A percentile compares a stretch with the other conserved stretches of the same genome.
These are phyloP conservation scores for Drosophila nr. fundita DNA, from an alignment of 2,888 invertebrate species.

Conservation along the genomic window DNA sequence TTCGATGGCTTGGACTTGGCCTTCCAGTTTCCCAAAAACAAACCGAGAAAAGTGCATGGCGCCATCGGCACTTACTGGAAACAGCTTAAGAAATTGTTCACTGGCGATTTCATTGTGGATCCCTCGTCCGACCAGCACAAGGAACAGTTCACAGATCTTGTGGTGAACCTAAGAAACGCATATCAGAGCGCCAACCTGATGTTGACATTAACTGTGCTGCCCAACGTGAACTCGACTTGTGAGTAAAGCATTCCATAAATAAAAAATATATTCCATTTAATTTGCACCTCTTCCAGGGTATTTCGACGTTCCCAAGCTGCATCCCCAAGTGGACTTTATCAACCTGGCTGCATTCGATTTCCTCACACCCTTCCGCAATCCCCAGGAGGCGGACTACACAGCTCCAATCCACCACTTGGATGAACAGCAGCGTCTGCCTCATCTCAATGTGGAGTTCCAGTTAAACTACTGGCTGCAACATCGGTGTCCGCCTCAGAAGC, in stretches of 20 bases:
- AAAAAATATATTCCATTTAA: neutral
- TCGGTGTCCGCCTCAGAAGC: conserved; percentile 88
- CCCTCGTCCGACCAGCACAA: conserved; percentile 91
- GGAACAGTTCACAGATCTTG: conserved; percentile 90
- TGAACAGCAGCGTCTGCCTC: conserved; percentile 87
- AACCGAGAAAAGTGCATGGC: conserved; percentile 91
- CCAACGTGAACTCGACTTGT: conserved; percentile 91
- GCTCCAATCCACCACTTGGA: conserved; percentile 90
- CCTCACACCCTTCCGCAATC: conserved; percentile 90
- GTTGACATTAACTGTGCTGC: conserved; percentile 89
- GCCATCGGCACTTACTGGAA: conserved; percentile 89
- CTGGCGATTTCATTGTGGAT: conserved; percentile 89
- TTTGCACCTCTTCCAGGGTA: conserved; percentile 87
- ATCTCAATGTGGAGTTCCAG: conserved; percentile 89
- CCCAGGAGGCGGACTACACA: conserved; percentile 91
- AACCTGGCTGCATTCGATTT: conserved; percentile 93
- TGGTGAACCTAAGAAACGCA: conserved; percentile 89
- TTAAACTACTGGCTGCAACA: conserved; percentile 88
- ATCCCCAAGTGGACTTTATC: conserved; percentile 91
- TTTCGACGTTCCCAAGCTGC: conserved; percentile 90
- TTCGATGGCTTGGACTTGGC: conserved; percentile 95
- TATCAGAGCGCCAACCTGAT: conserved; percentile 88
- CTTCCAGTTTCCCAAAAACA: conserved; percentile 92
- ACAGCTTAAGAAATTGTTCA: conserved; percentile 90
- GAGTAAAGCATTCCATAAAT: conserved; percentile 72